These are phyloP conservation scores for Ichneumon xanthorius DNA, from an alignment of 2,888 invertebrate species.

Conservation along the genomic window DNA sequence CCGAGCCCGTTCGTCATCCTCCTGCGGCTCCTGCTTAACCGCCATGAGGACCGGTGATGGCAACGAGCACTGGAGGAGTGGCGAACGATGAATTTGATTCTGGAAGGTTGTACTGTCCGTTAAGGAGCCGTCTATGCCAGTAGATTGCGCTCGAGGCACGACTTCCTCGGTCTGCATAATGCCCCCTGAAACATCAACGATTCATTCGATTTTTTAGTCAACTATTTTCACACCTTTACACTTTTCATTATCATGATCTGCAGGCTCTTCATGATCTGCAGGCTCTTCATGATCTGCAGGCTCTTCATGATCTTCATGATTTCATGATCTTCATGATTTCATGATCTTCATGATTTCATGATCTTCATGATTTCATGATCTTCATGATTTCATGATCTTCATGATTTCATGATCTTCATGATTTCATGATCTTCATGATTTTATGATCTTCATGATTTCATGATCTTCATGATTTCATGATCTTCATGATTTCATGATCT, in stretches of 20 bases:
- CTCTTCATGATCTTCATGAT: too few relatives aligned
- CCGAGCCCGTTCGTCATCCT: conserved; percentile 81
- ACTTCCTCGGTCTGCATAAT: conserved; percentile 85
- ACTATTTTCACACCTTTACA: background rate
- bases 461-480: too few relatives aligned
- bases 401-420: too few relatives aligned
- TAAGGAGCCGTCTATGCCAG: conserved; percentile 80
- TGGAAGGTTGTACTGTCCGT: conserved; percentile 76
- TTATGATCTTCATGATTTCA: too few relatives aligned
- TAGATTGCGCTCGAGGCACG: conserved; percentile 82
- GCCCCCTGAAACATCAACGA: conserved; percentile 80
- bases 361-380: too few relatives aligned
- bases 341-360: too few relatives aligned
- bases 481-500: too few relatives aligned
- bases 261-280: too few relatives aligned
- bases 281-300: too few relatives aligned
- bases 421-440: too few relatives aligned
- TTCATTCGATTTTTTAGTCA: conserved; percentile 24
- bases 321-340: too few relatives aligned
- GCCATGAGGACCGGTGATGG: conserved; percentile 82
- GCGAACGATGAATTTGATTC: conserved; percentile 78
- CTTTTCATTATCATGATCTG: background rate
- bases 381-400: too few relatives aligned
- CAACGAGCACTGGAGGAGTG: conserved; percentile 77
- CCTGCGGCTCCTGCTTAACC: conserved; percentile 84